Conservation (phyloP, 2,113 vertebrate genomes). For the Aegypius monachus region DNA sequence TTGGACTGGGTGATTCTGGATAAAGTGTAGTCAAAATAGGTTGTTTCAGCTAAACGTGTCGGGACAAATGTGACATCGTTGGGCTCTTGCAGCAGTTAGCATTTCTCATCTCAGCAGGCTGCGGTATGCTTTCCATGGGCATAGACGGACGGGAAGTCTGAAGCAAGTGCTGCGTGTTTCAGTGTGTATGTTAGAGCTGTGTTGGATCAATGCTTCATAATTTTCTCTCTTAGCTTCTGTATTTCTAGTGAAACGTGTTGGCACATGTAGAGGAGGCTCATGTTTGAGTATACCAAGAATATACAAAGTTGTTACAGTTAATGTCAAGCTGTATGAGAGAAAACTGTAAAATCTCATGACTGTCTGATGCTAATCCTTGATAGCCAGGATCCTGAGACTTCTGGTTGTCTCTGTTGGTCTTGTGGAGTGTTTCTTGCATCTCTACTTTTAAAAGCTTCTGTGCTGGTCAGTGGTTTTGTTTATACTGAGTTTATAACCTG, state of each 20-base stretch:
- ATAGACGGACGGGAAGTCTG: rapidly evolving
- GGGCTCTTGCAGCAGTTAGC: neutral
- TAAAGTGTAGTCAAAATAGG: neutral
- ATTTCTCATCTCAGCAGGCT: neutral
- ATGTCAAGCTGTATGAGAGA: neutral
- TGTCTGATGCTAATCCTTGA: neutral
- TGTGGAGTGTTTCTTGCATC: neutral
- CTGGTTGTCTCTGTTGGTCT: neutral
- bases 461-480: neutral
- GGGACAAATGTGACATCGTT: neutral
- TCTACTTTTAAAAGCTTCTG: neutral
- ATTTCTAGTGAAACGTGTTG: neutral
- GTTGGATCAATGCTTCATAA: neutral
- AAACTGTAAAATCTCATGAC: neutral
- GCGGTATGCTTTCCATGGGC: neutral
- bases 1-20: neutral
- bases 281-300: neutral
- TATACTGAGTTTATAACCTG: neutral
- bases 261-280: neutral
- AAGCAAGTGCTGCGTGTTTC: neutral
- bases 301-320: neutral
- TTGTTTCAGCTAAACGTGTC: neutral
- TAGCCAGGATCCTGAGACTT: neutral
- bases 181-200: neutral
- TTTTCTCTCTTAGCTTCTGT: neutral